Evolutionary conservation across 2,888 invertebrate genomes (phyloP), one percentile per base, ranked within the genome.

Genomic region (Sepiola atlantica): DNA sequence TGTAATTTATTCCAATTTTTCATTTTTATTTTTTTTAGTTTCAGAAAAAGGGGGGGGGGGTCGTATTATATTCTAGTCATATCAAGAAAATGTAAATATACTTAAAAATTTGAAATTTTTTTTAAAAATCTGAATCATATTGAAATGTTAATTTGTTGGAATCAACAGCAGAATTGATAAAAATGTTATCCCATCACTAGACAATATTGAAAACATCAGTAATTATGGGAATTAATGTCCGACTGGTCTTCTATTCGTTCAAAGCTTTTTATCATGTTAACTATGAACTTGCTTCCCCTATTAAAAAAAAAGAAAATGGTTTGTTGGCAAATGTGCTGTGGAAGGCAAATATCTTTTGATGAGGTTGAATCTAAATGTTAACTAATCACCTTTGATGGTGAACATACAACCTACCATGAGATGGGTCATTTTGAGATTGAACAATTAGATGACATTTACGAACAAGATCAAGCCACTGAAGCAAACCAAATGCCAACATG

Each of bases 401-500:
- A n/a, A 32, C 20, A 32, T 77, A 21, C 77, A 77, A 32, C 12
- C 77, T n/a, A 77, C 32, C n/a, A 77, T 77, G 32, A 21, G 61
- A 61, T 61, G 24, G 77, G 77, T 77, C 77, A 77, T 77, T 77
- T 16, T n/a, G 32, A n/a, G 77, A 77, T 77, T 77, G 32, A 77
- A 77, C n/a, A 77, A 77, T 77, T 77, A 77, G 32, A 77, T 77
- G 77, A 77, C 77, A 77, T 77, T 77, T 77, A 77, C 77, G n/a
- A n/a, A 32, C 1, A 14, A 77, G 77, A n/a, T 77, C 77, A 77
- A n/a, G 32, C 77, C n/a, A 77, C 77, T 77, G 12, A 32, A 77
- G n/a, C n/a, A 77, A 16, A 1, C 77, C 32, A n/a, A 14, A 4
- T 77, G 77, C 77, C n/a, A 18, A 32, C 16, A 28, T 8, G n/a